These are phyloP conservation scores for Cryptoprocta ferox DNA, from an alignment of 2,797 vertebrate species.

Conservation along the genomic window DNA sequence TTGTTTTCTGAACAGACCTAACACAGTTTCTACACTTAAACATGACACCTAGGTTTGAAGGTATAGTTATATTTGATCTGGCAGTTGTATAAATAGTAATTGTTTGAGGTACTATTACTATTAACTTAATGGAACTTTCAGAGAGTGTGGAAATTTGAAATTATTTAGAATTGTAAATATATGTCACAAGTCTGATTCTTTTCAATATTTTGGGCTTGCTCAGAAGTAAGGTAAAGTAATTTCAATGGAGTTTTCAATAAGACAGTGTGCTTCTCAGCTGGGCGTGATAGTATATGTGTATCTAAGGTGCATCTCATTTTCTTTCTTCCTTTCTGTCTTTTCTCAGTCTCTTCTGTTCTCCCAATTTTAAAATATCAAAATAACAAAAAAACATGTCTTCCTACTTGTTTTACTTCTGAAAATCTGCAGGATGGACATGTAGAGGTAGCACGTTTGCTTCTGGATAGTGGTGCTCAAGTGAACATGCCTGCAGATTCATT, in stretches of 20 bases:
- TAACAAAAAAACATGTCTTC: neutral
- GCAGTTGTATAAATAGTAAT: slow-evolving; percentile 46
- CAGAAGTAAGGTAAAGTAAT: slow-evolving; percentile 58
- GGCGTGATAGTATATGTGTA: neutral
- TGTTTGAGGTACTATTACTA: slow-evolving; percentile 40
- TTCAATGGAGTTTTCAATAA: slow-evolving; percentile 18
- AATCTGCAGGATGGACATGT: slow-evolving; percentile 95
- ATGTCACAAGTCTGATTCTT: neutral
- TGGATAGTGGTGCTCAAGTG: slow-evolving; percentile 99
- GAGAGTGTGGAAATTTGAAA: slow-evolving; percentile 40
- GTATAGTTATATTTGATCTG: slow-evolving; percentile 14
- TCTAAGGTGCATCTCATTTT: slow-evolving; percentile 20
- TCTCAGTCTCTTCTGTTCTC: slow-evolving; percentile 23
- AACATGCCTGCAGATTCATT: slow-evolving; percentile 99
- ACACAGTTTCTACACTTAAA: slow-evolving; percentile 21
- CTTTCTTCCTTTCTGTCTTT: neutral
- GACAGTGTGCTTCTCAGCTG: neutral
- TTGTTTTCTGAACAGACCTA: slow-evolving; percentile 64
- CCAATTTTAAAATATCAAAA: slow-evolving; percentile 50
- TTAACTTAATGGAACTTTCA: slow-evolving; percentile 28
- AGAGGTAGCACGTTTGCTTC: slow-evolving; percentile 97
- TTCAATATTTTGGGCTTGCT: slow-evolving; percentile 37
- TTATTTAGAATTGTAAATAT: slow-evolving; percentile 53
- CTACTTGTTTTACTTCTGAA: slow-evolving; percentile 58
- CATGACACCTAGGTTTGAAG: slow-evolving; percentile 41